phyloP scores from a whole-genome alignment of 2,113 vertebrate species.

The Bubo scandiacus region DNA sequence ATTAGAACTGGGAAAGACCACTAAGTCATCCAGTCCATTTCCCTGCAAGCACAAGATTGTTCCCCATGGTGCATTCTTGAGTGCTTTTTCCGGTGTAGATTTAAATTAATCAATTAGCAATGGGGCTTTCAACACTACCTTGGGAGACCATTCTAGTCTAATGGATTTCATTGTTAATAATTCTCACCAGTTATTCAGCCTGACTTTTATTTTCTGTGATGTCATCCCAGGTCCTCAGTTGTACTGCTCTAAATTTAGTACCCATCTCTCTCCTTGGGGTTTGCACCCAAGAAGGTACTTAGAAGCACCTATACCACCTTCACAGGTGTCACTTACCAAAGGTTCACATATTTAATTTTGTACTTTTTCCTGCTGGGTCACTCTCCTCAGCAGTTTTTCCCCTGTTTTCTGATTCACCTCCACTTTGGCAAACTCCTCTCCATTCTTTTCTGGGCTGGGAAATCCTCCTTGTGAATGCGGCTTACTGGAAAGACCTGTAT shows the following conservation, averaged over 20 bases:
- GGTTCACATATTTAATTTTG: background rate
- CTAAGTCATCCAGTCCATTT: conserved; percentile 14
- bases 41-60: background rate
- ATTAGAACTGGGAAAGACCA: conserved; percentile 46
- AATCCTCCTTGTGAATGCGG: background rate
- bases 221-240: background rate
- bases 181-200: conserved; percentile 4
- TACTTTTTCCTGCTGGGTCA: background rate
- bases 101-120: conserved; percentile 55
- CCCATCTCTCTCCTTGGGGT: background rate
- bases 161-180: conserved; percentile 21
- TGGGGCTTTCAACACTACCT: background rate
- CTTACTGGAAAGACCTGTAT: background rate
- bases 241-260: background rate
- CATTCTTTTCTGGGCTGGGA: background rate
- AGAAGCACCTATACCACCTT: background rate
- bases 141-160: conserved; percentile 1
- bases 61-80: background rate
- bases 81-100: conserved; percentile 2
- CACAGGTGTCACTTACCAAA: background rate
- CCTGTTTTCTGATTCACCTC: background rate
- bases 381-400: background rate
- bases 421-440: background rate
- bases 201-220: conserved; percentile 3
- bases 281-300: background rate